Base-by-base conservation (phyloP, 2,888 invertebrate species). In the Trichogramma dendrolimi region DNA sequence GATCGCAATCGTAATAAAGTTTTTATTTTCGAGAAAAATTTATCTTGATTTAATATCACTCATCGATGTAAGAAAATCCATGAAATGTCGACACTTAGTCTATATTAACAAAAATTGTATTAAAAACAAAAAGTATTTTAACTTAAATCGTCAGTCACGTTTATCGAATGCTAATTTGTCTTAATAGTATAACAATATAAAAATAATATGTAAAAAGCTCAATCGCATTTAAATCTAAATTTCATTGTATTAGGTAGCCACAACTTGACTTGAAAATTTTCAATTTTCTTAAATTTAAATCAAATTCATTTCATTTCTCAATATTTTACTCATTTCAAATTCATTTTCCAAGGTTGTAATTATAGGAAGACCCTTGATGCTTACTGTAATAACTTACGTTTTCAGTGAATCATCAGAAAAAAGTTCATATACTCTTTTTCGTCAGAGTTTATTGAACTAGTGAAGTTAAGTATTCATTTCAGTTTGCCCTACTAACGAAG, bases 201-300 rank as follows among this genome's bases (percentile, higher is more conserved):
- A 10, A 46, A 46, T 46, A 46, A 46, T 2, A 8, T 46, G 8
- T 46, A 46, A 46, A 46, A 46, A 46, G 8, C n/a, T 46, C n/a
- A 10, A n/a, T 46, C 27, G 27, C 27, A 27, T 27, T 27, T 27
- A 27, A 27, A 27, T 27, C 27, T 27, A 27, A 27, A 27, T 27
- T 27, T 27, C 27, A 27, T 27, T 27, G 27, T 27, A 27, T 27
- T 27, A 27, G 27, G 27, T 27, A 27, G 27, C 27, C 27, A 27
- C 27, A 27, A 27, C 27, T 27, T 27, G 27, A 27, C 27, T 27
- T 27, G 27, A 53, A 53, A 53, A 53, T 38, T 10, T 6, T 53
- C 14, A 41, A 46, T 51, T 58, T 46, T 40, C 41, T 58, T 58
- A 38, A 52, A 59, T 59, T 55, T 62, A 55, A 59, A 49, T 62